Evolutionary conservation across 2,113 vertebrate genomes (phyloP), one percentile per base, ranked within the genome.

Genomic region (Xiphophorus couchianus): DNA sequence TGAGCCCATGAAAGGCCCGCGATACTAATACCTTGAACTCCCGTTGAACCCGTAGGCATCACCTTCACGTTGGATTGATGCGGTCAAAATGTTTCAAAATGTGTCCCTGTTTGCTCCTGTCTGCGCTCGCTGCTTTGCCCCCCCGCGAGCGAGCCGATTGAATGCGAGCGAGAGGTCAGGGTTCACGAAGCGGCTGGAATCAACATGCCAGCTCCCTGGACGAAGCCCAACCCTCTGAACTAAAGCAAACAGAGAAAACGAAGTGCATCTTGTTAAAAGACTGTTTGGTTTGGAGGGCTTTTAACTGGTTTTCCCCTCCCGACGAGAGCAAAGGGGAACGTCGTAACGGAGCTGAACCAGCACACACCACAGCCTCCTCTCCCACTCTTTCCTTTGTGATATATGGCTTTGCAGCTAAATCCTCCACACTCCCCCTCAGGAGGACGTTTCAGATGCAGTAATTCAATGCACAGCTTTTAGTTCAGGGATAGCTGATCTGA

Each of bases 21-120:
- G 81, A 73, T 63, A 81, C 83, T 77, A 88, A 89, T 61, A 87
- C 85, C 86, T 72, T 89, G 86, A 92, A 91, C 91, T 90, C 76
- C 44, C 70, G 10, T 25, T 91, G 90, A 92, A 90, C 90, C 70
- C 74, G 35, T 15, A 74, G 17, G 67, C 74, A 65, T 75, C 66
- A 30, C 62, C 22, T 65, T 70, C 78, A 78, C 77, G 62, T n/a
- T 65, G 2, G 0, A 63, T 72, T 85, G 74, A 87, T 74, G 58
- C 82, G 72, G 22, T 88, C 68, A 86, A 73, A 61, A 71, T 66
- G 66, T 42, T 22, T 17, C 51, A 66, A 76, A 86, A 82, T 17
- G 28, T 68, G 27, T 28, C 62, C 66, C 31, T 72, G 65, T 89
- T 85, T 74, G 84, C 89, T 86, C 73, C 76, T n/a, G 48, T 66